phyloP scores from a whole-genome alignment of 2,888 invertebrate species.

The Troides oblongomaculatus region DNA sequence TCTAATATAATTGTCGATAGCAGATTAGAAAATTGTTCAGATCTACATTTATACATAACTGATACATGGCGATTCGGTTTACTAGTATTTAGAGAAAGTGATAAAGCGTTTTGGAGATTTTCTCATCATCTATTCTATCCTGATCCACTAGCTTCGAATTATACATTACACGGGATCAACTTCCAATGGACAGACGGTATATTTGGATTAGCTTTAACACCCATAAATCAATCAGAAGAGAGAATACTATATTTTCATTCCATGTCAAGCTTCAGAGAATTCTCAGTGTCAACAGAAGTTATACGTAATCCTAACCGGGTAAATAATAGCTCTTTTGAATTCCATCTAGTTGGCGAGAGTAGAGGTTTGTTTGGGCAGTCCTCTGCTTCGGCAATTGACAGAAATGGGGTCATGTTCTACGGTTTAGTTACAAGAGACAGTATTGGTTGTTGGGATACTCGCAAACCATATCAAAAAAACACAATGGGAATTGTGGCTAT shows the following conservation, averaged over 20 bases:
- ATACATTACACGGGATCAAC: conserved; percentile 85
- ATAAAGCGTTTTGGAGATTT: conserved; percentile 82
- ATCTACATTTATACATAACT: conserved; percentile 83
- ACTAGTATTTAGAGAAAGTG: conserved; percentile 81
- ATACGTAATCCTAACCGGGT: conserved; percentile 79
- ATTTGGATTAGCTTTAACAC: conserved; percentile 86
- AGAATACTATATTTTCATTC: conserved; percentile 88
- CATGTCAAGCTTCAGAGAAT: conserved; percentile 90
- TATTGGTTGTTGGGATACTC: conserved; percentile 89
- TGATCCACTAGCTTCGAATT: conserved; percentile 86
- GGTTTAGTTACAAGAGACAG: conserved; percentile 88
- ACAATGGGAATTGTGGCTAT: conserved; percentile 83
- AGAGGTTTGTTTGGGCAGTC: conserved; percentile 84
- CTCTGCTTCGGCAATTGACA: conserved; percentile 86
- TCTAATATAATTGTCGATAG: conserved; percentile 84
- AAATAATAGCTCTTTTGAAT: conserved; percentile 56
- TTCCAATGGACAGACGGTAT: conserved; percentile 92
- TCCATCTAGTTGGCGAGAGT: conserved; percentile 67
- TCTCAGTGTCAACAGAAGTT: conserved; percentile 84
- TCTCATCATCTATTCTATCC: conserved; percentile 85
- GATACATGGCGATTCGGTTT: conserved; percentile 86
- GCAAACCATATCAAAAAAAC: conserved; percentile 82
- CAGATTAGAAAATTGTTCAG: conserved; percentile 78
- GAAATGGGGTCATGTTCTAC: conserved; percentile 87
- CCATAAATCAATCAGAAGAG: conserved; percentile 73